A percentile compares a stretch with the other conserved stretches of the same genome.
Conservation (phyloP, 2,888 invertebrate species). For the Seira sanloemensis region DNA sequence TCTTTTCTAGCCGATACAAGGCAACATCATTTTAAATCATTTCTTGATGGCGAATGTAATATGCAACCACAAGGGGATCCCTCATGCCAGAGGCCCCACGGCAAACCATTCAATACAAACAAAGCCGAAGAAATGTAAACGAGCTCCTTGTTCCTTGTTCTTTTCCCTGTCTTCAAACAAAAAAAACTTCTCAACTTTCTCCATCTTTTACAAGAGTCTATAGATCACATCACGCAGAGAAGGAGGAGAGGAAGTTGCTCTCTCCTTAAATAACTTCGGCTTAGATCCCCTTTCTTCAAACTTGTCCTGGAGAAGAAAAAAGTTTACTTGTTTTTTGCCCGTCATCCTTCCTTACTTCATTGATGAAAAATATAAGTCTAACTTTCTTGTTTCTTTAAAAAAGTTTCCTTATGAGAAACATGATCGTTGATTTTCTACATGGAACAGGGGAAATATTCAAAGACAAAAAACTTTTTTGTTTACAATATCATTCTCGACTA, state of each 20-base stretch:
- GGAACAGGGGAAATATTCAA: neutral
- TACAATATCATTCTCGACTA: conserved; percentile 48
- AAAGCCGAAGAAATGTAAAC: neutral
- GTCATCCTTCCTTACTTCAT: conserved; percentile 1
- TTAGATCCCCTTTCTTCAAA: conserved; percentile 30
- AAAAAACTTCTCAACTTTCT: conserved; percentile 50
- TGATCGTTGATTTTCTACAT: conserved; percentile 1
- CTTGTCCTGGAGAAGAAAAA: conserved; percentile 20
- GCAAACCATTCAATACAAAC: neutral
- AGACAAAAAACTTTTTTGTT: conserved; percentile 38
- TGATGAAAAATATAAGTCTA: neutral
- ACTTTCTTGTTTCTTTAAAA: neutral
- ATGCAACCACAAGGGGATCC: conserved; percentile 1
- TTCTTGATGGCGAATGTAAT: neutral
- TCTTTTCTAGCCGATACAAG: neutral
- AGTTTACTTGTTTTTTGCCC: conserved; percentile 16
- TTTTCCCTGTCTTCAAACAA: neutral
- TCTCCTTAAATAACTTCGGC: conserved; percentile 41
- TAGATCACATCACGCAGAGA: conserved; percentile 9
- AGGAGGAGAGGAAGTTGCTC: neutral
- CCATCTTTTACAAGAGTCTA: conserved; percentile 20
- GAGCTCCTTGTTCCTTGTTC: neutral
- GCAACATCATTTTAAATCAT: neutral
- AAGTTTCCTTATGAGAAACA: neutral
- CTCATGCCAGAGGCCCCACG: neutral